A percentile compares a stretch with the other conserved stretches of the same genome.
These are phyloP conservation scores for Harpegnathos saltator DNA, from an alignment of 1,140 invertebrate species.

Conservation along the genomic window DNA sequence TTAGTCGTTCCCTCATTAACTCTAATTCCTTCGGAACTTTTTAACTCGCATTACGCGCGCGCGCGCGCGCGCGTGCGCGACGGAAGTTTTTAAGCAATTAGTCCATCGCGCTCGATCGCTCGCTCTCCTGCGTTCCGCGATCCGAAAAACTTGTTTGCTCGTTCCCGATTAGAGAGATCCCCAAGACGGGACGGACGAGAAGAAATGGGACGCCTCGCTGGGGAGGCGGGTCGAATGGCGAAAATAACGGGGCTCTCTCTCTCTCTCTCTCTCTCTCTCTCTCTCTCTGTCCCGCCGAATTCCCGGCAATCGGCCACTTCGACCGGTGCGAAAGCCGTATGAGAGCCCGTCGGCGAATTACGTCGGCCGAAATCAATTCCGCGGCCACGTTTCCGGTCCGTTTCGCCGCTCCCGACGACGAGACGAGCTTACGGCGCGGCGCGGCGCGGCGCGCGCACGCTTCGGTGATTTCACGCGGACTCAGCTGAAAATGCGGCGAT, in stretches of 20 bases:
- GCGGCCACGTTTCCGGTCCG: slow-evolving; percentile 16
- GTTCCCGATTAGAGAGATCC: slow-evolving; percentile 13
- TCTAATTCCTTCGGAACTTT: slow-evolving; percentile 32
- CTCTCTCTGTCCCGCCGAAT: slow-evolving; percentile 29
- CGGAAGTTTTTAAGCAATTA: slow-evolving; percentile 61
- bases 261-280: too few species aligned
- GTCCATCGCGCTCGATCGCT: background rate
- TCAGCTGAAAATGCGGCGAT: slow-evolving; percentile 50
- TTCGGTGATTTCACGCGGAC: slow-evolving; percentile 34
- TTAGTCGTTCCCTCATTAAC: slow-evolving; percentile 38
- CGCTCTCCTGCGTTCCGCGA: background rate
- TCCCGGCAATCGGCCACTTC: slow-evolving; percentile 2
- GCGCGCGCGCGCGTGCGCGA: too few species aligned
- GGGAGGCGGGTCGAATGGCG: background rate
- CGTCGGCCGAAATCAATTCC: slow-evolving; percentile 36
- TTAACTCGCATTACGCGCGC: slow-evolving; percentile 64
- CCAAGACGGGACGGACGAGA: background rate
- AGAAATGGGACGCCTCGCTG: background rate
- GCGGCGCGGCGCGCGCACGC: too few species aligned
- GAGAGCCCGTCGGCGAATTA: slow-evolving; percentile 13
- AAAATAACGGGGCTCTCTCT: background rate
- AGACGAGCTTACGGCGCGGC: too few species aligned
- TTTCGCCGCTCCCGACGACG: slow-evolving; percentile 8
- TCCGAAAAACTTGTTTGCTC: slow-evolving; percentile 27
- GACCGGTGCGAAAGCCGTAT: background rate